These are phyloP conservation scores for Aethina tumida DNA, from an alignment of 1,140 invertebrate genomes.

Conservation along the genomic window DNA sequence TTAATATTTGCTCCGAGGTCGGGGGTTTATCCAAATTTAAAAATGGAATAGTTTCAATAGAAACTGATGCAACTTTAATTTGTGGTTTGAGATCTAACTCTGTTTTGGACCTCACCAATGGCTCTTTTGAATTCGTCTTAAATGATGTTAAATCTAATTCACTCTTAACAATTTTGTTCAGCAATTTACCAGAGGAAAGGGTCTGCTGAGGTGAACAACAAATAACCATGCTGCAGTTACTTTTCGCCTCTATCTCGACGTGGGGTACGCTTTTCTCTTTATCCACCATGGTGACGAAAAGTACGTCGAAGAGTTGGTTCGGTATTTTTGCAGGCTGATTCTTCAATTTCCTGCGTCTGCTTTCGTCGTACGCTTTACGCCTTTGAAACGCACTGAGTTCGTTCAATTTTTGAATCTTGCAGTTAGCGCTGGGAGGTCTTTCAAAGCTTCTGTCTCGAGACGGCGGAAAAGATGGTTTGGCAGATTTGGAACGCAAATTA, in stretches of 20 bases:
- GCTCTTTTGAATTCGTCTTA: not conserved
- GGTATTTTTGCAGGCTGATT: slow-evolving; percentile 10
- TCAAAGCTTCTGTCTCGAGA: too few relatives aligned
- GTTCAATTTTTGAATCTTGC: too few relatives aligned
- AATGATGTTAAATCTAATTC: not conserved
- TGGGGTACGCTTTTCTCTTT: not conserved
- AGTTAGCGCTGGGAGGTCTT: too few relatives aligned
- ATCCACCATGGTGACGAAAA: slow-evolving; percentile 10
- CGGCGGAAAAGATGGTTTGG: too few relatives aligned
- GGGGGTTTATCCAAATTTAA: too few relatives aligned
- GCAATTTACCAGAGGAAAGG: not conserved
- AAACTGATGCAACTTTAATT: too few relatives aligned
- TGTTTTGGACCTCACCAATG: not conserved
- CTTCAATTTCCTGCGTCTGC: slow-evolving; percentile 17
- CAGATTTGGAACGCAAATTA: too few relatives aligned
- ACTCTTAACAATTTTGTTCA: slow-evolving; percentile 5
- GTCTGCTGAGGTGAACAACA: not conserved
- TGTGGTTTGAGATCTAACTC: too few relatives aligned
- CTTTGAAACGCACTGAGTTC: slow-evolving; percentile 17
- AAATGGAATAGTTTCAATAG: too few relatives aligned
- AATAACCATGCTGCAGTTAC: not conserved
- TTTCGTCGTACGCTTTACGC: slow-evolving; percentile 19
- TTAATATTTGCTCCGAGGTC: too few relatives aligned
- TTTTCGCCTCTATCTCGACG: not conserved
- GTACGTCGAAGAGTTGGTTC: slow-evolving; percentile 19